These are phyloP conservation scores for Agapornis roseicollis DNA, from an alignment of 2,113 vertebrate genomes.

Conservation along the genomic window DNA sequence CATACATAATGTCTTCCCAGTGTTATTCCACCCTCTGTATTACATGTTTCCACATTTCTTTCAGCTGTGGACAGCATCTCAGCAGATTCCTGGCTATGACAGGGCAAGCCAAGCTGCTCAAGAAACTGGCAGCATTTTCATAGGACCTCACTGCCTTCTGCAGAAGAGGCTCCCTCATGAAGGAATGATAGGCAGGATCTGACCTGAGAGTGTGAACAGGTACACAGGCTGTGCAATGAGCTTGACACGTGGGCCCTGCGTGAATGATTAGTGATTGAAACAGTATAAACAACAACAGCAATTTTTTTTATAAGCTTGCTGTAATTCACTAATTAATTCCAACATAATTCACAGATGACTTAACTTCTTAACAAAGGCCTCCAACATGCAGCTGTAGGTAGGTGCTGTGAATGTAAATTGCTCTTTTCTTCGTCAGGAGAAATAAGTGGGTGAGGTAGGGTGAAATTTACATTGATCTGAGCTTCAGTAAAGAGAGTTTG, in stretches of 20 bases:
- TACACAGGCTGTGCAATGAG: not conserved
- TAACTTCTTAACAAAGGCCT: not conserved
- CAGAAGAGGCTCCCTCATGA: fast-evolving
- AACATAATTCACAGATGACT: not conserved
- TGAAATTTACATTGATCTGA: not conserved
- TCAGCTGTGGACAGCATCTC: not conserved
- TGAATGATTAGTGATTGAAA: not conserved
- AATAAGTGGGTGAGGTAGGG: not conserved
- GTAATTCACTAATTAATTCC: not conserved
- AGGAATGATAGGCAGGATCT: not conserved
- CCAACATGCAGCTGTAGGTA: not conserved
- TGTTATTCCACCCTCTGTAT: not conserved
- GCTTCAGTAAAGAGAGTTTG: not conserved
- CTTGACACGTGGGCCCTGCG: not conserved
- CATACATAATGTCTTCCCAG: not conserved
- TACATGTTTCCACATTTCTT: not conserved
- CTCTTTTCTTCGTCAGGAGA: not conserved
- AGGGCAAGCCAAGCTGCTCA: fast-evolving
- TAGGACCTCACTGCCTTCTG: not conserved
- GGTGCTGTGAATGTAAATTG: not conserved
- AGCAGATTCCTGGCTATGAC: not conserved
- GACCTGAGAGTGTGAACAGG: not conserved
- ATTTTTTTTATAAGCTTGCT: not conserved
- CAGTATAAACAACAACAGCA: not conserved
- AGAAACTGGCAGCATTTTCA: not conserved